These are phyloP conservation scores for Ectemnius cavifrons DNA, from an alignment of 2,888 invertebrate genomes.

Conservation along the genomic window DNA sequence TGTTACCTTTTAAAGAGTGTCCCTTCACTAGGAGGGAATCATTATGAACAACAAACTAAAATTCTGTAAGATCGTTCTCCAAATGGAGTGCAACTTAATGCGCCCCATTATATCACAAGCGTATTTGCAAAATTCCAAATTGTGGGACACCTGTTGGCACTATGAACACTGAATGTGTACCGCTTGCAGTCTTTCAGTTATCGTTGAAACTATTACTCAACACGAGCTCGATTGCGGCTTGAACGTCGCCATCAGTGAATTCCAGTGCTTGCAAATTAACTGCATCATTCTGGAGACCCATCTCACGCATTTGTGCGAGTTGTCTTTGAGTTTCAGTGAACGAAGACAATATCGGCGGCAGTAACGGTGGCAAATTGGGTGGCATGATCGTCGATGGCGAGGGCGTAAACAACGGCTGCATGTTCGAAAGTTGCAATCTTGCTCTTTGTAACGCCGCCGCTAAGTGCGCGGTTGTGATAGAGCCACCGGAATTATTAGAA, in stretches of 20 bases:
- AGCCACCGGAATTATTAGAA: constrained; percentile 71
- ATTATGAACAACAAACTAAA: no score
- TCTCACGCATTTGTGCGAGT: constrained; percentile 91
- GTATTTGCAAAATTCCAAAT: no score
- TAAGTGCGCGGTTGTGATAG: constrained; percentile 86
- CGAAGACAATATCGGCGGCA: constrained; percentile 61
- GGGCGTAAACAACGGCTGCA: constrained; percentile 83
- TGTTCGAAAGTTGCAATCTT: constrained; percentile 79
- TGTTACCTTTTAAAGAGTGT: no score
- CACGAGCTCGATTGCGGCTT: constrained; percentile 93
- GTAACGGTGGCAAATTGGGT: constrained; percentile 55
- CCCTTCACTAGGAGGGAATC: no score
- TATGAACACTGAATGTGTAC: background rate
- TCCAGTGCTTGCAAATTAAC: constrained; percentile 91
- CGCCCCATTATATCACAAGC: no score
- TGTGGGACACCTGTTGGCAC: no score
- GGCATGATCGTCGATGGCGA: constrained; percentile 47
- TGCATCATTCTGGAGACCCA: constrained; percentile 92
- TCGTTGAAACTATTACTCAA: constrained; percentile 81
- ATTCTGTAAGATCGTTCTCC: no score
- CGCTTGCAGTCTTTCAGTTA: constrained; percentile 61
- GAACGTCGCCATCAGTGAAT: constrained; percentile 91
- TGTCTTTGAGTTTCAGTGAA: constrained; percentile 78
- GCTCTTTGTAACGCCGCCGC: constrained; percentile 86
- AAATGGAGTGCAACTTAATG: no score